Percentiles rank a stretch among this genome's conserved stretches.
Evolutionary conservation across 2,113 vertebrate species (phyloP).

Genomic region (Phaethon lepturus): DNA sequence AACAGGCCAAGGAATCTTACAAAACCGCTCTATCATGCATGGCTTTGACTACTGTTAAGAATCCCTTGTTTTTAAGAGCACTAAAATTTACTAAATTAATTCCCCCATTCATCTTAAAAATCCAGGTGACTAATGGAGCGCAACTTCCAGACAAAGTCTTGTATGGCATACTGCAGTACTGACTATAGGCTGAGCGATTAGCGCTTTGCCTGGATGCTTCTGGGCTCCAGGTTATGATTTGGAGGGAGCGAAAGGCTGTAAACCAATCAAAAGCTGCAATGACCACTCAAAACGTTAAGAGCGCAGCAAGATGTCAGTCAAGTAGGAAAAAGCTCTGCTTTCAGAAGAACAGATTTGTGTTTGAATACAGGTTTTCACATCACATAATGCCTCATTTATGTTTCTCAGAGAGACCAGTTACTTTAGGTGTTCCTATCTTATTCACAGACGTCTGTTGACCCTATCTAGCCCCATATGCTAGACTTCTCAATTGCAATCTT

Average conservation of each 20-base stretch:
- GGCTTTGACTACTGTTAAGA: not conserved
- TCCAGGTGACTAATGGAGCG: not conserved
- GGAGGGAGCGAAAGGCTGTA: not conserved
- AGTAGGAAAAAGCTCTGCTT: not conserved
- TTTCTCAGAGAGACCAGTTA: not conserved
- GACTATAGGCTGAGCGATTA: rapidly evolving
- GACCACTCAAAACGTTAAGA: not conserved
- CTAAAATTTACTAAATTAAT: not conserved
- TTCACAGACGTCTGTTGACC: not conserved
- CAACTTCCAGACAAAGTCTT: not conserved
- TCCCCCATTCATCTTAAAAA: not conserved
- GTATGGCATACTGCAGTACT: not conserved
- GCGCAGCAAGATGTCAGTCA: not conserved
- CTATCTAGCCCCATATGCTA: not conserved
- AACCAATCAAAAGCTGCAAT: not conserved
- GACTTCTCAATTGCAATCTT: not conserved
- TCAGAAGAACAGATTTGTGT: not conserved
- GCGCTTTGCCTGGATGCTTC: not conserved
- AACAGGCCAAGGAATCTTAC: not conserved
- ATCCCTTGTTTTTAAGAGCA: not conserved
- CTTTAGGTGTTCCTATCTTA: not conserved
- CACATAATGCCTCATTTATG: not conserved
- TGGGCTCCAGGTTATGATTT: not conserved
- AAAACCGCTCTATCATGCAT: not conserved
- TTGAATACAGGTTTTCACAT: not conserved